A percentile compares a stretch with the other conserved stretches of the same genome.
Evolutionary conservation across 2,113 vertebrate species (phyloP).

Genomic region (Burhinus bistriatus): DNA sequence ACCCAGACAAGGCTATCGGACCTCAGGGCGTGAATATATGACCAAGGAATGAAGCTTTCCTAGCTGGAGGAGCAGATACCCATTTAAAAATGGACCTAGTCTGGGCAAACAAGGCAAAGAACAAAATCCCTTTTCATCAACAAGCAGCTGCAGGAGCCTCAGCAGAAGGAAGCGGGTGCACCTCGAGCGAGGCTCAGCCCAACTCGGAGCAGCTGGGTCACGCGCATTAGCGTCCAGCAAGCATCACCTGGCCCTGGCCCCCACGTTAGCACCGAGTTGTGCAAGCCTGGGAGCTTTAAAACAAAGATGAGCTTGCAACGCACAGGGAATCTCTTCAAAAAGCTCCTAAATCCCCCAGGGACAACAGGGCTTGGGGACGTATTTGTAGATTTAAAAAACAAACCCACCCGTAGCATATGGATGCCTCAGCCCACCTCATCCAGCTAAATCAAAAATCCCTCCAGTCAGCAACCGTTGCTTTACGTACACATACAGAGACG

Average conservation of each 20-base stretch:
- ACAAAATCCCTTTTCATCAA: not conserved
- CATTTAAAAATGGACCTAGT: accelerated
- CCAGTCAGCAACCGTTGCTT: not conserved
- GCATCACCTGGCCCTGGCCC: not conserved
- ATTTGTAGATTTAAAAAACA: too few relatives aligned
- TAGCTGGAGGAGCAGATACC: not conserved
- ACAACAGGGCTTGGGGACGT: not conserved
- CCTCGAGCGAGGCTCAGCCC: not conserved
- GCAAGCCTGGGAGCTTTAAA: not conserved
- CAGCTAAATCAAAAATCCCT: not conserved
- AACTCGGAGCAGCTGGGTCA: not conserved
- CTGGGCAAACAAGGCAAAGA: not conserved
- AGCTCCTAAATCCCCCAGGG: not conserved
- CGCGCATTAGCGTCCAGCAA: not conserved
- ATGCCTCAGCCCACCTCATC: not conserved
- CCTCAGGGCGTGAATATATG: not conserved
- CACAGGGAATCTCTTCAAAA: not conserved
- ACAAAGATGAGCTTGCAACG: too few relatives aligned
- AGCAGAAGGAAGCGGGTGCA: accelerated
- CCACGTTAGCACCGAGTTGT: accelerated
- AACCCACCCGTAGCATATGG: accelerated
- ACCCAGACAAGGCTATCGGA: accelerated
- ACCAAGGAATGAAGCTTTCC: not conserved
- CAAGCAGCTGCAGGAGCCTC: not conserved
- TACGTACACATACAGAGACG: accelerated